Conservation (phyloP, 2,888 invertebrate species). For the Villa cingulata region DNA sequence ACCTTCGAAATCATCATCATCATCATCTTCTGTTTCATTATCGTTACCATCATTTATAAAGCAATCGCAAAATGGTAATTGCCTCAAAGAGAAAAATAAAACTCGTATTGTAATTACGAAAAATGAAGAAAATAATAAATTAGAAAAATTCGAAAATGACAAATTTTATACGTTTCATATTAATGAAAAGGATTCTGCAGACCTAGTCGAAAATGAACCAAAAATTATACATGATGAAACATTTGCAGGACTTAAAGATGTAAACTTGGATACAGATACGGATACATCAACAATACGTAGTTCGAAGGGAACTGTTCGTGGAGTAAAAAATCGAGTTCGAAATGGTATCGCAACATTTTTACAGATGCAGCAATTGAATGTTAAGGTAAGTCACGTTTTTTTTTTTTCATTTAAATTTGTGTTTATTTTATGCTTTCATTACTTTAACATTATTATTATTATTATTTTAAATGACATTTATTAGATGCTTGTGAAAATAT, state of each 20-base stretch:
- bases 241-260: conserved; percentile 60
- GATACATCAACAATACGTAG: conserved; percentile 71
- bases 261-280: conserved; percentile 36
- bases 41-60: not conserved
- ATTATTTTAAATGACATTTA: too few species aligned
- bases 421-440: too few species aligned
- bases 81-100: not conserved
- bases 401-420: too few species aligned
- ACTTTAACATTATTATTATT: too few species aligned
- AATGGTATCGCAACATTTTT: conserved; percentile 93
- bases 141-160: conserved; percentile 44
- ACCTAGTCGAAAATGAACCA: conserved; percentile 30
- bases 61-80: too few species aligned
- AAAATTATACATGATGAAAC: conserved; percentile 43
- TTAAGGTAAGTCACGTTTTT: conserved; percentile 66
- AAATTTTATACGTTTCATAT: conserved; percentile 57
- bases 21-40: too few species aligned
- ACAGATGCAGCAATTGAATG: conserved; percentile 59
- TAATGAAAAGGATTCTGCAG: conserved; percentile 48
- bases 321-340: conserved; percentile 85
- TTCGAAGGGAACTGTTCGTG: conserved; percentile 83
- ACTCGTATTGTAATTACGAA: too few species aligned
- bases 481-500: too few species aligned
- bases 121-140: not conserved
- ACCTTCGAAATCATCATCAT: too few species aligned